Evolutionary conservation across 2,797 vertebrate species (phyloP).

Genomic region (Lithobates pipiens): DNA sequence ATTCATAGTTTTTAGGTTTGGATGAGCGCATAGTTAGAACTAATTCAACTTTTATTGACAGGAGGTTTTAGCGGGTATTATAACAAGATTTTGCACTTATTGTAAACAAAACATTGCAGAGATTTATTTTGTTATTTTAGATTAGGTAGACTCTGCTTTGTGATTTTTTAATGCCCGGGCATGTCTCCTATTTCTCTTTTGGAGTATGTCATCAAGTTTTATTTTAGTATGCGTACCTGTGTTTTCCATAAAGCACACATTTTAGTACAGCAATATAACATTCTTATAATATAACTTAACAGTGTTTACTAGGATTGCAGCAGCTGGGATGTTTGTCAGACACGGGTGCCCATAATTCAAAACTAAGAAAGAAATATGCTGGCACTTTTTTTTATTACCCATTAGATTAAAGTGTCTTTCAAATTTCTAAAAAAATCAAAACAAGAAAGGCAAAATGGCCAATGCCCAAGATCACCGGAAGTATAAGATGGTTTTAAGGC

Average conservation of each 20-base stretch:
- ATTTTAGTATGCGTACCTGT: neutral
- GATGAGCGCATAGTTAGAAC: slow-evolving; percentile 43
- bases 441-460: too few relatives aligned
- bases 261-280: neutral
- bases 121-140: slow-evolving; percentile 36
- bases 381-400: too few relatives aligned
- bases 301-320: too few relatives aligned
- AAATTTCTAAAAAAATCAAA: too few relatives aligned
- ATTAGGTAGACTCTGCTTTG: slow-evolving; percentile 32
- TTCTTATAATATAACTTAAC: neutral
- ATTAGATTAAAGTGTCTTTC: too few relatives aligned
- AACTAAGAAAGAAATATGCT: too few relatives aligned
- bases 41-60: slow-evolving; percentile 49
- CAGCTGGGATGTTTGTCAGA: too few relatives aligned
- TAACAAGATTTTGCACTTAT: slow-evolving; percentile 39
- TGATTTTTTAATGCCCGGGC: slow-evolving; percentile 29
- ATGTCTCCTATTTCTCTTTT: slow-evolving; percentile 12
- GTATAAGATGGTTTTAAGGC: too few relatives aligned
- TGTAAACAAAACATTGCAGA: slow-evolving; percentile 29
- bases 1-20: slow-evolving; percentile 51
- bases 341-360: too few relatives aligned
- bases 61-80: slow-evolving; percentile 50
- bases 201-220: slow-evolving; percentile 6
- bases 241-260: neutral
- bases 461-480: too few relatives aligned